Base-by-base conservation (phyloP, 2,888 invertebrate species). In the Zootermopsis nevadensis region DNA sequence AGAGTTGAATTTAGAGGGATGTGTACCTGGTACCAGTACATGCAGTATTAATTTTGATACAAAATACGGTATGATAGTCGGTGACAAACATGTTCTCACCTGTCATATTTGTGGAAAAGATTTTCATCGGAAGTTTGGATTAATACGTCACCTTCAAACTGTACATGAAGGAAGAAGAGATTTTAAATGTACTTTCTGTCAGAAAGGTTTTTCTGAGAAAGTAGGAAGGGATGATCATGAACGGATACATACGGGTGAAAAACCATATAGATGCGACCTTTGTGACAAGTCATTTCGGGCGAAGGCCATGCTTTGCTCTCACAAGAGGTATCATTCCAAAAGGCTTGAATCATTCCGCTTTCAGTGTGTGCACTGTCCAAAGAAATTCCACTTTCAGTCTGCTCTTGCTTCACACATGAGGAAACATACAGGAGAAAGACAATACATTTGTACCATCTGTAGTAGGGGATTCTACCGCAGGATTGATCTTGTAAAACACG, bases 251-350 rank as follows among this genome's bases (percentile, higher is more conserved):
- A 55, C 55, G 6, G 55, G 55, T n/a, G 55, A 55, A 55, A 72
- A 72, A 72, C 72, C 69, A 22, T 72, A 35, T 35, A 31, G 24
- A 1, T 72, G 35, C 12, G 72, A 81, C 38, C 31, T 66, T 55
- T 82, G 77, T 66, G 60, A 35, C 35, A 74, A 66, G n/a, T 12
- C 30, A 19, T 30, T 82, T 19, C 27, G 35, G 48, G 76, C 77
- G 24, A 77, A 77, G 10, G 42, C 31, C 8, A 77, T 67, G 55
- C 55, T 72, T 72, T 35, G 30, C 72, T 22, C 30, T 35, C 72
- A 72, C 72, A 72, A 72, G 31, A 72, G 6, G 27, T 35, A 22
- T 35, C 72, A 72, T 72, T 35, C 24, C 31, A 72, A 72, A 31
- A 72, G 30, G 8, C 24, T 10, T 72, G 27, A 35, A 55, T 55